phyloP scores from a whole-genome alignment of 2,797 vertebrate species.

The Sciurus vulgaris region DNA sequence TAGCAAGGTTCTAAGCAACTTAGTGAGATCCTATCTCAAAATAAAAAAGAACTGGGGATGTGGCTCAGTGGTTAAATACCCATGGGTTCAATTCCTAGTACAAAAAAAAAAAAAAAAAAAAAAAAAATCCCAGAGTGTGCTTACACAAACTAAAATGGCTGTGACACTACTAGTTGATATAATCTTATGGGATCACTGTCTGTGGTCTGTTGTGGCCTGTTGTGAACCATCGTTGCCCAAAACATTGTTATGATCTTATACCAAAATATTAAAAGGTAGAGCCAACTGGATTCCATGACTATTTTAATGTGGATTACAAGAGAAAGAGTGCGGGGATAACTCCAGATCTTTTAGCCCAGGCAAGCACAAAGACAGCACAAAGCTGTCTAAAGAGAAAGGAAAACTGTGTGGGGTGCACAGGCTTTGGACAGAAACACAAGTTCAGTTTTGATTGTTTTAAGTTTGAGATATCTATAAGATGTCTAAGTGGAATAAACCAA shows the following conservation, averaged over 20 bases:
- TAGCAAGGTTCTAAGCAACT: too few relatives aligned
- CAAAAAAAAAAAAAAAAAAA: too few relatives aligned
- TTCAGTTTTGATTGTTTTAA: constrained; percentile 4
- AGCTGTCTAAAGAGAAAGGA: background rate
- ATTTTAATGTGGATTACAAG: background rate
- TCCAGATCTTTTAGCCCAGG: background rate
- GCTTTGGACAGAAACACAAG: background rate
- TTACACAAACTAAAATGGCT: background rate
- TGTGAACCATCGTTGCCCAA: background rate
- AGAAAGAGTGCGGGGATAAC: background rate
- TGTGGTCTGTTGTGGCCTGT: background rate
- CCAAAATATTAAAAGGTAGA: background rate
- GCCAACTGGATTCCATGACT: background rate
- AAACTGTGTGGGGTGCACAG: background rate
- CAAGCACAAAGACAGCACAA: background rate
- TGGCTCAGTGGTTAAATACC: too few relatives aligned
- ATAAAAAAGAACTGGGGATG: too few relatives aligned
- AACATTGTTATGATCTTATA: background rate
- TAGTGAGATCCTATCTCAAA: too few relatives aligned
- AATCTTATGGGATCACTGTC: background rate
- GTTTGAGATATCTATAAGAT: background rate
- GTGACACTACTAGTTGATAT: background rate
- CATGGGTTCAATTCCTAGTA: too few relatives aligned
- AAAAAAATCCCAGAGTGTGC: background rate
- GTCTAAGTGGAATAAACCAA: background rate